Evolutionary conservation across 2,113 vertebrate genomes (phyloP), one percentile per base, ranked within the genome.

Genomic region (Limnothrissa miodon): DNA sequence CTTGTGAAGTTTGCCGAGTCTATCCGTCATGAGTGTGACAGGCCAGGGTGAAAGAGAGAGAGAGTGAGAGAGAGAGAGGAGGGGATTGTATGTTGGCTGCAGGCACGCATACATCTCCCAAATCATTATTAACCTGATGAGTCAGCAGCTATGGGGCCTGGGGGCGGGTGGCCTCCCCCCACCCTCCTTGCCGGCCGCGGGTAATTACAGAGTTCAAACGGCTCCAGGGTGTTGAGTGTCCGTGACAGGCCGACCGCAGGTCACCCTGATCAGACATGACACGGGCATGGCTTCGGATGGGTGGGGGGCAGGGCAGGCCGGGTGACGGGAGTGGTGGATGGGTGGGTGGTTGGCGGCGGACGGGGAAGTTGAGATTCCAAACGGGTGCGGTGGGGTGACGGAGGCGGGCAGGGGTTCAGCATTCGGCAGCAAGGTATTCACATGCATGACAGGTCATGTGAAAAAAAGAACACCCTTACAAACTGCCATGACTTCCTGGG

Each of bases 361-460:
- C 59, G 29, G 66, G 66, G 66, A 74, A 74, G 29, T 74, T 36
- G 33, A 33, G 29, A 74, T 74, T 74, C 66, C 66, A 74, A 4
- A 29, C 4, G 59, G 29, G 25, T 25, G 48, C 15, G 48, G 48
- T 17, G 19, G 48, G 48, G 11, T 53, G 48, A 36, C 85, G 66
- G 83, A 39, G 39, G 39, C 59, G 74, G 15, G 84, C 62, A 46
- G 53, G 83, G 87, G 87, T 80, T 17, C 88, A 90, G 90, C 88
- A 89, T 86, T 87, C 85, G 79, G 62, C 83, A 80, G 29, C 88
- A 36, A 89, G 92, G 92, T 92, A 92, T 90, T 29, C 85, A 86
- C 84, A 36, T 33, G 86, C 90, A 89, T 89, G 90, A 84, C 83
- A 88, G 92, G 91, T 93, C 92, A 89, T 93, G 92, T 93, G 93